A percentile compares a stretch with the other conserved stretches of the same genome.
These are phyloP conservation scores for Parambassis ranga DNA, from an alignment of 2,797 vertebrate species.

Conservation along the genomic window DNA sequence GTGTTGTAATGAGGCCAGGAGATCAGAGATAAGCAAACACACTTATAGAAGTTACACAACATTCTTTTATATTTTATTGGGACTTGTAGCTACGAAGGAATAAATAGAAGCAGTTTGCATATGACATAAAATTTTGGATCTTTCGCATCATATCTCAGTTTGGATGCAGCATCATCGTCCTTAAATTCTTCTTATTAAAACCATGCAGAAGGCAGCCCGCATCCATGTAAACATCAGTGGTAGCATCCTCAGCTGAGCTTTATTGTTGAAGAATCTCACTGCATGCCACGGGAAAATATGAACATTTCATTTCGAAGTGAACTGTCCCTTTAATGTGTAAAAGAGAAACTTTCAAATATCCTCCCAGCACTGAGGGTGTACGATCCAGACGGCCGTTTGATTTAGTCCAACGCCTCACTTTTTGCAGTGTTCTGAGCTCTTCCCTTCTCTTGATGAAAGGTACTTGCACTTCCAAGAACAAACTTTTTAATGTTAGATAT, in stretches of 20 bases:
- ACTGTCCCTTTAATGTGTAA: no score
- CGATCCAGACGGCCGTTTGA: not conserved
- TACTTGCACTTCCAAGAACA: conserved; percentile 40
- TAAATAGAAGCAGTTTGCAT: not conserved
- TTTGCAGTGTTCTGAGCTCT: conserved; percentile 47
- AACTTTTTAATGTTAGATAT: conserved; percentile 67
- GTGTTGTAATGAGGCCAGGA: conserved; percentile 64
- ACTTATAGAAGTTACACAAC: conserved; percentile 26
- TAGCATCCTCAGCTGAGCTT: no score
- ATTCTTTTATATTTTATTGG: not conserved
- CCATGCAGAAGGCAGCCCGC: no score
- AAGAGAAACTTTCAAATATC: no score
- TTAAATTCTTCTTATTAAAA: no score
- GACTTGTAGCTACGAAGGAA: not conserved
- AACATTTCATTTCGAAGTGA: no score
- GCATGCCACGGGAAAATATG: no score
- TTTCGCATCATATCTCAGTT: no score
- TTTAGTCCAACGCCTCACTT: conserved; percentile 1
- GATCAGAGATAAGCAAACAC: conserved; percentile 22
- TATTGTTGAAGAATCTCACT: no score
- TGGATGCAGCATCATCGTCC: no score
- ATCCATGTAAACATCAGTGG: no score
- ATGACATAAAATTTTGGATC: no score
- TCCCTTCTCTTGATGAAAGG: conserved; percentile 41
- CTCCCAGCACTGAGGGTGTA: not conserved